Evolutionary conservation across 2,888 invertebrate genomes (phyloP).

Genomic region (Phragmatobia fuliginosa): DNA sequence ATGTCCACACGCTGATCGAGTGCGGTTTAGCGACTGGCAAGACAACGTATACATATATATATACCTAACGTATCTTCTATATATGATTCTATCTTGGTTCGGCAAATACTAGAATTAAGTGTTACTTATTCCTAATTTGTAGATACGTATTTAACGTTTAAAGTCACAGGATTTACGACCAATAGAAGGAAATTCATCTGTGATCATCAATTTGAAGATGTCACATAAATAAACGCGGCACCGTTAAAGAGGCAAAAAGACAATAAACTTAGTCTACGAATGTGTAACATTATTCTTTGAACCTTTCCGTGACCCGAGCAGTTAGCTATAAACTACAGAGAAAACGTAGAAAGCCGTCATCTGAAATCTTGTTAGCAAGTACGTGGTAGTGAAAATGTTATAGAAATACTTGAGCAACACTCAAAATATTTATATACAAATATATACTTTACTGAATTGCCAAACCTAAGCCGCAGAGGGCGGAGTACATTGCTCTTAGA

Average conservation of each 20-base stretch:
- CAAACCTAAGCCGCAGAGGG: not conserved
- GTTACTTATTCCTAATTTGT: not conserved
- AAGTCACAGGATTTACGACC: not conserved
- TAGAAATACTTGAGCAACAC: not conserved
- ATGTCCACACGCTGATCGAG: too few relatives aligned
- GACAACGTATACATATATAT: too few relatives aligned
- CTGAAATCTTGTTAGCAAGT: not conserved
- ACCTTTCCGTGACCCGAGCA: constrained; percentile 1
- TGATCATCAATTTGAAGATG: constrained; percentile 6
- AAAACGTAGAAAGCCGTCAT: not conserved
- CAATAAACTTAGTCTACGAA: constrained; percentile 6
- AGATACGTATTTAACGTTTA: not conserved
- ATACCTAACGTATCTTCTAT: too few relatives aligned
- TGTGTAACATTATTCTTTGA: constrained; percentile 4
- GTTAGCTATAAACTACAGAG: constrained; percentile 10
- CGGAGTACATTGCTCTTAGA: not conserved
- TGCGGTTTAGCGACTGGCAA: too few relatives aligned
- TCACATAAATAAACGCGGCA: constrained; percentile 11
- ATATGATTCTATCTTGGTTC: too few relatives aligned
- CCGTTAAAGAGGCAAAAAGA: constrained; percentile 8
- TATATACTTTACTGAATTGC: too few relatives aligned
- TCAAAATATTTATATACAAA: too few relatives aligned
- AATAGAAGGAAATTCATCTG: not conserved
- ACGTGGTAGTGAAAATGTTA: not conserved
- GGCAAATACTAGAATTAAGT: not conserved